phyloP scores from a whole-genome alignment of 2,113 vertebrate species.

The Brachionichthys hirsutus region DNA sequence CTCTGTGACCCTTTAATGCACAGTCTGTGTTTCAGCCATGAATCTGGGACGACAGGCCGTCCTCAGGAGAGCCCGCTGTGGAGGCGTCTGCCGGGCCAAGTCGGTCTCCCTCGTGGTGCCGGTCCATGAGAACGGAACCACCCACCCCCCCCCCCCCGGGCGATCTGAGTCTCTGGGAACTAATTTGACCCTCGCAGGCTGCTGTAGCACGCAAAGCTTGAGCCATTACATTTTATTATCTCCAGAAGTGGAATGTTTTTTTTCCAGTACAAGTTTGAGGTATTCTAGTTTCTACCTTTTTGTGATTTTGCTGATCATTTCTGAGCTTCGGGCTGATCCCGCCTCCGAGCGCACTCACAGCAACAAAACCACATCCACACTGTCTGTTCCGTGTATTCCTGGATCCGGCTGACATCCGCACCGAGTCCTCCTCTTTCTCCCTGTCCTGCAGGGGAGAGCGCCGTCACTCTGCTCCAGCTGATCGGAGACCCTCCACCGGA shows the following conservation, averaged over 20 bases:
- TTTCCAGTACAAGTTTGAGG: too few relatives aligned
- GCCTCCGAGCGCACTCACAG: background rate
- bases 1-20: constrained; percentile 20
- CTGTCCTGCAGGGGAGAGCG: constrained; percentile 70
- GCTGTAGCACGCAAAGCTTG: background rate
- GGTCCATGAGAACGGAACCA: constrained; percentile 36
- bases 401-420: background rate
- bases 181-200: background rate
- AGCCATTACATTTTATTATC: too few relatives aligned
- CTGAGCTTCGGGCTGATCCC: background rate
- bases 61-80: constrained; percentile 12
- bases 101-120: constrained; percentile 14
- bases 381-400: too few relatives aligned
- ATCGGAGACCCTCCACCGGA: constrained; percentile 80
- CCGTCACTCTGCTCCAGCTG: constrained; percentile 85
- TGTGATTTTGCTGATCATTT: background rate
- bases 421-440: background rate
- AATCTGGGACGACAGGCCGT: constrained; percentile 23
- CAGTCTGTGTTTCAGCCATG: constrained; percentile 15
- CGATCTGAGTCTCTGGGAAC: constrained; percentile 53
- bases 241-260: too few relatives aligned
- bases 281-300: too few relatives aligned
- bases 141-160: constrained; percentile 16
- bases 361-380: too few relatives aligned
- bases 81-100: constrained; percentile 7